Evolutionary conservation across 1,140 invertebrate genomes (phyloP), one percentile per base, ranked within the genome.

Genomic region (Aleiodes sp.): DNA sequence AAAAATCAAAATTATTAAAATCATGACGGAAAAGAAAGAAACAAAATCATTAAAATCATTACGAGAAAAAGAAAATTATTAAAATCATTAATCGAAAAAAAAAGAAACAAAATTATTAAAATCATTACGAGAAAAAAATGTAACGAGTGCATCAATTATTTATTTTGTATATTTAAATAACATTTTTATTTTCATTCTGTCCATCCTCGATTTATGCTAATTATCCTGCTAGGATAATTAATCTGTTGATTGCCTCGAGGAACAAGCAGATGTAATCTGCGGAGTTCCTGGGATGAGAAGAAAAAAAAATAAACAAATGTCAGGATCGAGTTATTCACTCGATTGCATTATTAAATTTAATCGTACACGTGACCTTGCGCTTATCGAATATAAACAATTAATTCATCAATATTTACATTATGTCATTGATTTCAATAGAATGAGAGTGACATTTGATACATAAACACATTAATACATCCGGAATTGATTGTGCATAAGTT

Each of bases 181-280:
- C n/a, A n/a, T n/a, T n/a, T n/a, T n/a, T n/a, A n/a, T n/a, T n/a
- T n/a, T n/a, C n/a, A n/a, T n/a, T n/a, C n/a, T n/a, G n/a, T n/a
- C 6, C 29, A 24, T 2, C 12, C 26, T 10, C 12, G 1, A 8
- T 63, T 63, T 63, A 63, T 63, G 35, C 19, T 63, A 63, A 63
- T 63, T 63, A 9, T 1, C 19, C 4, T 24, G n/a, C n/a, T n/a
- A n/a, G 16, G n/a, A 41, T 63, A 39, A 63, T 63, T 63, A 41
- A 63, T 63, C 35, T 8, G 35, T 9, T 63, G 19, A 63, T 59
- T 19, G 10, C 39, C 24, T 19, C 4, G n/a, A n/a, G 24, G 33
- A 24, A 28, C 56, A 59, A 28, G 56, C 28, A n/a, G 46, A 56
- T 56, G 46, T 56, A 56, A 56, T 56, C 14, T 56, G 19, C 21